Evolutionary conservation across 2,888 invertebrate genomes (phyloP).

Genomic region (Ophioninae sp.): DNA sequence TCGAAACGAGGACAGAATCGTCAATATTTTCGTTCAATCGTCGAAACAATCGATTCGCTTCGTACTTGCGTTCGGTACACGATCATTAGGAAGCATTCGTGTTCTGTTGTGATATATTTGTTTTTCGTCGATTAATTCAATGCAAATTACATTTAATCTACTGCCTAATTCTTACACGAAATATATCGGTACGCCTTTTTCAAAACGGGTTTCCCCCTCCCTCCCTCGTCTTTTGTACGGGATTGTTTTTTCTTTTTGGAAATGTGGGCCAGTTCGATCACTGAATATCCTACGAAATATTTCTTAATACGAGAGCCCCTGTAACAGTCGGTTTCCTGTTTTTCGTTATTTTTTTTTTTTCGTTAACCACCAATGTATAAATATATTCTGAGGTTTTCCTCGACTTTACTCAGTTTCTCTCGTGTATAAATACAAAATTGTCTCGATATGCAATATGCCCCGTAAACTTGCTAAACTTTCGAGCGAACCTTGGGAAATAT

Average conservation of each 20-base stretch:
- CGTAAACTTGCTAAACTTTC: slow-evolving; percentile 45
- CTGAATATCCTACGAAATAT: slow-evolving; percentile 39
- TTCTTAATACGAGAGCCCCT: slow-evolving; percentile 38
- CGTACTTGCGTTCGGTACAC: background rate
- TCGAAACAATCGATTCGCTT: background rate
- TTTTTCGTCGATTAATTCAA: slow-evolving; percentile 22
- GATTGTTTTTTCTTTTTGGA: background rate
- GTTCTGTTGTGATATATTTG: slow-evolving; percentile 2
- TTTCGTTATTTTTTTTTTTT: slow-evolving; percentile 24
- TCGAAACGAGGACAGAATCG: slow-evolving; percentile 37
- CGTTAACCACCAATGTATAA: slow-evolving; percentile 72
- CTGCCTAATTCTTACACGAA: slow-evolving; percentile 17
- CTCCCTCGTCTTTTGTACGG: background rate
- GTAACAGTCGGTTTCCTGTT: slow-evolving; percentile 1
- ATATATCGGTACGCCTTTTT: slow-evolving; percentile 12
- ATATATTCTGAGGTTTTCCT: slow-evolving; percentile 72
- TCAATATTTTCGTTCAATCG: slow-evolving; percentile 25
- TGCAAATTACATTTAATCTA: slow-evolving; percentile 15
- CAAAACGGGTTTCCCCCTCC: background rate
- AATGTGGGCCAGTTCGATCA: slow-evolving; percentile 56
- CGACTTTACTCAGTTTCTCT: slow-evolving; percentile 57
- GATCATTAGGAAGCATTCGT: background rate
- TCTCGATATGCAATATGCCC: slow-evolving; percentile 74
- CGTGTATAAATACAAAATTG: slow-evolving; percentile 71
- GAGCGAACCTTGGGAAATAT: background rate